Base-by-base conservation (phyloP, 1,140 invertebrate species). In the Papilio dardanus region DNA sequence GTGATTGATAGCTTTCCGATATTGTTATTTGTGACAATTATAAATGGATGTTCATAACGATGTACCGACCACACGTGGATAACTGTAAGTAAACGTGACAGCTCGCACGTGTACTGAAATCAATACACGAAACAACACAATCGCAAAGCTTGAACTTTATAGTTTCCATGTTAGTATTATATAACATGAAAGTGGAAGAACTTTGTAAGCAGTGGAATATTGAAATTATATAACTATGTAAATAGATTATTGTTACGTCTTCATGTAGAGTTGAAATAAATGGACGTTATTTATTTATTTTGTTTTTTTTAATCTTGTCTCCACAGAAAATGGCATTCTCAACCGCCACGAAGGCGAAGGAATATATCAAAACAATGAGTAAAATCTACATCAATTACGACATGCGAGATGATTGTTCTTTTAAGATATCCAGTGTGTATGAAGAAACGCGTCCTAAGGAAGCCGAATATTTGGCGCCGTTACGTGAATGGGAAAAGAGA, bases 401-500 rank as follows among this genome's bases (percentile, higher is more conserved):
- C 12, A 30, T 8, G 12, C 69, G 19, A 71, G 37, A 69, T 24
- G 67, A 42, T 37, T 21, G 24, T 46, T 40, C 35, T 16, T 12
- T 37, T 42, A 30, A 28, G 8, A 69, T 42, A 74, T 62, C 28
- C 33, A 24, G 76, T 19, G 74, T 66, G 3, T 86, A 90, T 50
- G 85, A 89, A 8, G 78, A 83, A 75, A 78, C 80, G 16, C 79
- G 84, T 14, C 78, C 78, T 35, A 78, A 78, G 16, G 89, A 90
- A n/a, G 77, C 82, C 2, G 83, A 77, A 50, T 87, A 87, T 46
- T 65, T 91, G 10, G 46, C 69, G 3, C 77, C 83, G 0, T 46
- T 88, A 30, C 82, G 90, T 71, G 75, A 75, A 74, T 88, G 84
- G 86, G 90, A 92, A 68, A 90, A 88, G 79, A 77, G 73, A 21